These are phyloP conservation scores for Phrynocephalus vlangalii DNA, from an alignment of 2,797 vertebrate species.

Conservation along the genomic window DNA sequence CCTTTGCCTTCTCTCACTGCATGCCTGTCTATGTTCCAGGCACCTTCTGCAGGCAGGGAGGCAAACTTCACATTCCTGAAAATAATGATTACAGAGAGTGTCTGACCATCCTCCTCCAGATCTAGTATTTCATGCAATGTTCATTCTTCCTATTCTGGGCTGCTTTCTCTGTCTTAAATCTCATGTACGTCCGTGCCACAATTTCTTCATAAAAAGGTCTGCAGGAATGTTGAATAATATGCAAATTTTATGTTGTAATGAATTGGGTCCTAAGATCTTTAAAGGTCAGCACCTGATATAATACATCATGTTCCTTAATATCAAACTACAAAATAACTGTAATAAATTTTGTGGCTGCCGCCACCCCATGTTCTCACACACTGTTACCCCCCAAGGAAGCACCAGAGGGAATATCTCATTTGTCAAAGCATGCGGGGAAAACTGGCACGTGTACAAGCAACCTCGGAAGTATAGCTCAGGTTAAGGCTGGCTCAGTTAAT, in stretches of 20 bases:
- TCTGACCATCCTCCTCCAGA: slow-evolving; percentile 10
- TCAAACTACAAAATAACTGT: slow-evolving; percentile 85
- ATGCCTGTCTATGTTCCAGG: slow-evolving; percentile 56
- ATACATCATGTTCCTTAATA: slow-evolving; percentile 86
- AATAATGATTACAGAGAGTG: slow-evolving; percentile 47
- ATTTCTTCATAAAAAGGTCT: slow-evolving; percentile 80
- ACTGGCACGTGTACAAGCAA: slow-evolving; percentile 78
- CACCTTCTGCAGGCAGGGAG: slow-evolving; percentile 30
- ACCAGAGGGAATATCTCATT: slow-evolving; percentile 83
- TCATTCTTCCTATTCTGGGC: slow-evolving; percentile 57
- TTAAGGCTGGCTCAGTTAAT: slow-evolving; percentile 73
- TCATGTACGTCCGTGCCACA: slow-evolving; percentile 72
- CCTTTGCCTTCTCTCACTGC: slow-evolving; percentile 17
- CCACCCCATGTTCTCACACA: slow-evolving; percentile 80
- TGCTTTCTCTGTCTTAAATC: slow-evolving; percentile 66
- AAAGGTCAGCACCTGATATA: slow-evolving; percentile 87
- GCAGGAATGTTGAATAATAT: slow-evolving; percentile 83
- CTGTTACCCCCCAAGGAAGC: slow-evolving; percentile 85
- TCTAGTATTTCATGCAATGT: slow-evolving; percentile 48
- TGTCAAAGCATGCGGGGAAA: slow-evolving; percentile 81
- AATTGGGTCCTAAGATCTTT: slow-evolving; percentile 86
- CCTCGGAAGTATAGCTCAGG: slow-evolving; percentile 78
- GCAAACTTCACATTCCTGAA: slow-evolving; percentile 22
- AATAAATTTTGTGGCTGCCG: slow-evolving; percentile 81
- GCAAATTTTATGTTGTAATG: slow-evolving; percentile 87